These are phyloP conservation scores for Colossoma macropomum DNA, from an alignment of 2,113 vertebrate species.

Conservation along the genomic window DNA sequence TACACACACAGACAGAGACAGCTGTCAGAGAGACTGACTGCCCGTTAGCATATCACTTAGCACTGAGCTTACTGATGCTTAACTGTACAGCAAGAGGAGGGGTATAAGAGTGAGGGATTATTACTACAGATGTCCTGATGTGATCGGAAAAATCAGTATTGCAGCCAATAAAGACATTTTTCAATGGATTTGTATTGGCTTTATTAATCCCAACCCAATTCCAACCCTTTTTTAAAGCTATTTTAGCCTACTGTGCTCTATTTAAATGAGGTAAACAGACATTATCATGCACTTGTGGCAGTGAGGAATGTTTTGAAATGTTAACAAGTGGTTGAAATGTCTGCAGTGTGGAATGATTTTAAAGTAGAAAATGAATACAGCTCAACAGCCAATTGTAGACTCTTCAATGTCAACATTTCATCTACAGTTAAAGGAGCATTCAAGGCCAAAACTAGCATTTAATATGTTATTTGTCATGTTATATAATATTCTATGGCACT, in stretches of 20 bases:
- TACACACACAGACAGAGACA: conserved; percentile 29
- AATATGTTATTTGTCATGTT: too few species aligned
- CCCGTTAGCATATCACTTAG: conserved; percentile 17
- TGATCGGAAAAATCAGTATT: background rate
- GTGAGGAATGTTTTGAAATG: too few species aligned
- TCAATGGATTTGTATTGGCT: background rate
- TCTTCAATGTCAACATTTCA: too few species aligned
- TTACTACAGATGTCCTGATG: background rate
- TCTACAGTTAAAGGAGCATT: too few species aligned
- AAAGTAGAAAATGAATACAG: too few species aligned
- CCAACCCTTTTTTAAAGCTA: background rate
- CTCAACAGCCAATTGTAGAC: too few species aligned
- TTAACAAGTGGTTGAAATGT: too few species aligned
- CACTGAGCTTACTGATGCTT: background rate
- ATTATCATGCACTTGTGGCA: too few species aligned
- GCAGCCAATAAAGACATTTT: background rate
- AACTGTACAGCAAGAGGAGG: background rate
- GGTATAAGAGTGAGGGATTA: background rate
- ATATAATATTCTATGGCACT: too few species aligned
- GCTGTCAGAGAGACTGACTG: conserved; percentile 25
- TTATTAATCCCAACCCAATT: background rate
- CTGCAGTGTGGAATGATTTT: too few species aligned
- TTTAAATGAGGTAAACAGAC: too few species aligned
- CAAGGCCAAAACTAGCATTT: too few species aligned
- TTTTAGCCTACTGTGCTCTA: background rate